A percentile compares a stretch with the other conserved stretches of the same genome.
Evolutionary conservation across 2,797 vertebrate genomes (phyloP).

Genomic region (Allobates femoralis): DNA sequence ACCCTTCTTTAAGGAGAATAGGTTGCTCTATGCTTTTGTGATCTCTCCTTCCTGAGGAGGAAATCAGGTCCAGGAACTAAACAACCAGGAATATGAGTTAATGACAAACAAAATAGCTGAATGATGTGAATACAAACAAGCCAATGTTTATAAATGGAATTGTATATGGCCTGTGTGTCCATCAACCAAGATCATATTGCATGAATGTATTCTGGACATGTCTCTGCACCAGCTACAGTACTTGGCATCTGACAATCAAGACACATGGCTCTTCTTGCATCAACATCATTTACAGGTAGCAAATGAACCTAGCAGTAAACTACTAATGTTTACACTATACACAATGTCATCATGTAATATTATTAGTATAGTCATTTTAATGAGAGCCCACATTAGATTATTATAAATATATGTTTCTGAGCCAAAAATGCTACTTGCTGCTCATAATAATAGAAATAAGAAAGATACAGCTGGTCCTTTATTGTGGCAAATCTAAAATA

Average conservation of each 20-base stretch:
- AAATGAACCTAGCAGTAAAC: background rate
- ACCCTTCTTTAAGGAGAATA: conserved; percentile 98
- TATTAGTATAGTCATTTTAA: background rate
- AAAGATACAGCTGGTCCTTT: background rate
- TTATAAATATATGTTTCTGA: background rate
- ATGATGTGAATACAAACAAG: conserved; percentile 9
- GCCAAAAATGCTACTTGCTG: background rate
- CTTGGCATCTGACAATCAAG: conserved; percentile 34
- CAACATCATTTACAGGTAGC: background rate
- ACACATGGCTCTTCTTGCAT: background rate
- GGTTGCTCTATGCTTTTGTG: conserved; percentile 96
- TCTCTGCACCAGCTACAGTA: background rate
- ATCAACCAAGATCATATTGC: background rate
- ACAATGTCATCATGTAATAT: conserved; percentile 4
- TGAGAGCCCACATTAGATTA: background rate
- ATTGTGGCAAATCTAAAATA: background rate
- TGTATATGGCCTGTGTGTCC: background rate
- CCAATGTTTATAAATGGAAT: conserved; percentile 15
- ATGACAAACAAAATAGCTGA: background rate
- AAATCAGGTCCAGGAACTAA: conserved; percentile 97
- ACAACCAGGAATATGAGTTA: conserved; percentile 31
- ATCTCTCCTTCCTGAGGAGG: conserved; percentile 95
- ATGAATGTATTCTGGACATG: conserved; percentile 31
- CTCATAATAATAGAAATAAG: background rate
- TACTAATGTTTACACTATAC: background rate